These are phyloP conservation scores for Pipa parva DNA, from an alignment of 2,113 vertebrate species.

Conservation along the genomic window DNA sequence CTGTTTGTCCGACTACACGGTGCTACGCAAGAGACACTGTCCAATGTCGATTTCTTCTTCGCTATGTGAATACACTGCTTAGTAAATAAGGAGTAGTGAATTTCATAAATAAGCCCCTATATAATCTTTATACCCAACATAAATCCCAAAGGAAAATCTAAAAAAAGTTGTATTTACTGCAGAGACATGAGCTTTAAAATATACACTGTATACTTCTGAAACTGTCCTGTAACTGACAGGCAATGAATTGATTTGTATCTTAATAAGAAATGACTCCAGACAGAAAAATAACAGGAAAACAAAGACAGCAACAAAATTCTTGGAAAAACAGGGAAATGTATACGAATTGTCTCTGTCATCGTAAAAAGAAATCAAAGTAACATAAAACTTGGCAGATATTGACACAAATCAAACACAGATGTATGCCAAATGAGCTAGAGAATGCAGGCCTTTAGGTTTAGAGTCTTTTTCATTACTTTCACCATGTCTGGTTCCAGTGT, in stretches of 20 bases:
- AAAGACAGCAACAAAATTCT: background rate
- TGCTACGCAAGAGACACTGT: too few relatives aligned
- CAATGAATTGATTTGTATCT: background rate
- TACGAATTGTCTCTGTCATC: background rate
- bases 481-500: too few relatives aligned
- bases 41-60: too few relatives aligned
- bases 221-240: background rate
- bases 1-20: too few relatives aligned
- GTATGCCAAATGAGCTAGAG: conserved; percentile 12
- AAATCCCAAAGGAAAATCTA: too few relatives aligned
- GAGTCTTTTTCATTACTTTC: background rate
- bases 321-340: background rate
- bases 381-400: conserved; percentile 9
- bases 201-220: background rate
- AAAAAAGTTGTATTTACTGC: too few relatives aligned
- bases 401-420: conserved; percentile 25
- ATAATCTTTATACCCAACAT: too few relatives aligned
- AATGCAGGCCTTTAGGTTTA: conserved; percentile 15
- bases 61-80: too few relatives aligned
- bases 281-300: background rate
- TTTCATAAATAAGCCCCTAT: too few relatives aligned
- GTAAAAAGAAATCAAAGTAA: background rate
- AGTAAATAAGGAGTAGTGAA: too few relatives aligned
- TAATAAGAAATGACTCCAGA: background rate
- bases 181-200: background rate